Evolutionary conservation across 2,113 vertebrate species (phyloP).

Genomic region (Pedetes capensis): DNA sequence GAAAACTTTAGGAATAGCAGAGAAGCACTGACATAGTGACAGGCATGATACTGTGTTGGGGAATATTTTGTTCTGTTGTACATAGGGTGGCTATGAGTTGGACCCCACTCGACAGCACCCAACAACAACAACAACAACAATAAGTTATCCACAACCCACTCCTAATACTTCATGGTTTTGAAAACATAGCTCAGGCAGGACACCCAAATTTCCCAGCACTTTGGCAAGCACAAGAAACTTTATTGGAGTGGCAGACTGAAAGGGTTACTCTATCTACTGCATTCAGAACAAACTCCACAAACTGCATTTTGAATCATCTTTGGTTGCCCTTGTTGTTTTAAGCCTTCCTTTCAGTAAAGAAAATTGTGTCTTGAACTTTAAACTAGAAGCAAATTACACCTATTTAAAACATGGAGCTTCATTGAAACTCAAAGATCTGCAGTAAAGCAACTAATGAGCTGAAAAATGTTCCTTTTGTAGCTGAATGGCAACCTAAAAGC

Average conservation of each 20-base stretch:
- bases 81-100: too few relatives aligned
- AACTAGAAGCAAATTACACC: conserved; percentile 63
- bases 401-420: conserved; percentile 64
- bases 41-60: too few relatives aligned
- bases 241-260: conserved; percentile 14
- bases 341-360: conserved; percentile 61
- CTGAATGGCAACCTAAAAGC: conserved; percentile 54
- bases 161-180: background rate
- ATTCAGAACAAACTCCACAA: conserved; percentile 64
- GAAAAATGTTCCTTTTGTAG: conserved; percentile 66
- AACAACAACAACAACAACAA: too few relatives aligned
- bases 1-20: too few relatives aligned
- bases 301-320: conserved; percentile 61
- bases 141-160: background rate
- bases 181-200: background rate
- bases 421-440: conserved; percentile 57
- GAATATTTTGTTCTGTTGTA: too few relatives aligned
- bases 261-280: background rate
- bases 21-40: too few relatives aligned
- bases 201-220: background rate
- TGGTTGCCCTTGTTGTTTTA: conserved; percentile 51
- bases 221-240: background rate
- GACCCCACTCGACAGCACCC: too few relatives aligned
- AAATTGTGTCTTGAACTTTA: conserved; percentile 64
- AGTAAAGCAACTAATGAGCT: conserved; percentile 66